A percentile compares a stretch with the other conserved stretches of the same genome.
phyloP scores from a whole-genome alignment of 2,797 vertebrate genomes.

The Pseudotriccus pelzelni region DNA sequence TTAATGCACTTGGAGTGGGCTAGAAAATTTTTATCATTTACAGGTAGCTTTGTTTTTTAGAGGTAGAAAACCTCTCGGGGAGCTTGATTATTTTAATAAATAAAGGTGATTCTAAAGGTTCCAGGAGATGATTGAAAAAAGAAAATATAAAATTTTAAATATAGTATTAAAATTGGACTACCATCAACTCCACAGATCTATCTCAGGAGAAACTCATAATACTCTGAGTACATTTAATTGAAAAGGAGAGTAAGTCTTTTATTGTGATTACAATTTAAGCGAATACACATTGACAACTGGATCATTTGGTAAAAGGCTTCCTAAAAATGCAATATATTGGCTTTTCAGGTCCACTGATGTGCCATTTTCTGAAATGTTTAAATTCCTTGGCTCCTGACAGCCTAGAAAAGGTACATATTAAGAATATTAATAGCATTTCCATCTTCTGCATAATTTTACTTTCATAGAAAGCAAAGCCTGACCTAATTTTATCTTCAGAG shows the following conservation, averaged over 20 bases:
- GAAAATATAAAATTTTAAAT: neutral
- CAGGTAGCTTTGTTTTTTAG: neutral
- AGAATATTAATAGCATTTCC: neutral
- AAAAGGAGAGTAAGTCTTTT: neutral
- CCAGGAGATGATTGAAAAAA: neutral
- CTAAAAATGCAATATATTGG: constrained; percentile 2
- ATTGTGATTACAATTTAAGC: neutral
- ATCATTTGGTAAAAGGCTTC: neutral
- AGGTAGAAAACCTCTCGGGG: neutral
- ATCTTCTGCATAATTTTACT: constrained; percentile 11
- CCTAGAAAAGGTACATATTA: neutral
- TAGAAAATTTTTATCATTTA: neutral
- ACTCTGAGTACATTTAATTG: neutral
- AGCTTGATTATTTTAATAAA: neutral
- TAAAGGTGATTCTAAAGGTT: neutral
- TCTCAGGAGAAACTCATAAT: neutral
- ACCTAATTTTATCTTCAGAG: neutral
- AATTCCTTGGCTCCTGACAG: constrained; percentile 2
- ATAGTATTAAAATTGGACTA: neutral
- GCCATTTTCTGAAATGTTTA: constrained; percentile 1
- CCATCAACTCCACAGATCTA: neutral
- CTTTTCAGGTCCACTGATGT: neutral
- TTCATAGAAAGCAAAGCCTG: neutral
- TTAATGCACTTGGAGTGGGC: neutral
- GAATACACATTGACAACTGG: neutral